Percentiles rank a stretch among this genome's conserved stretches.
Conservation (phyloP, 2,113 vertebrate species). For the Rhea americana region DNA sequence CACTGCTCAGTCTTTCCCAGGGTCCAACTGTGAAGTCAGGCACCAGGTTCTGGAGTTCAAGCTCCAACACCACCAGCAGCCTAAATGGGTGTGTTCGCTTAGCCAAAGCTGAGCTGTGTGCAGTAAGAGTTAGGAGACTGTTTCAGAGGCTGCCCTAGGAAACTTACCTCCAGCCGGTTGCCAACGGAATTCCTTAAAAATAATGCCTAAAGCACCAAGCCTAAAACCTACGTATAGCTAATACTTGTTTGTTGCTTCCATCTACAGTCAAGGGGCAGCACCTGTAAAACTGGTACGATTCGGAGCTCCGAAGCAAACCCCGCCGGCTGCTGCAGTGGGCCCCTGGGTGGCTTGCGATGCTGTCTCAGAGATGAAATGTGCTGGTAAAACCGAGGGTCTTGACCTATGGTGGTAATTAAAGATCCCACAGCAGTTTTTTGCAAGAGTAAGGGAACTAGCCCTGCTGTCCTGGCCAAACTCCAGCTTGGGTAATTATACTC, state of each 20-base stretch:
- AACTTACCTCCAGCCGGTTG: not conserved
- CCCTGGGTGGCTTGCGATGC: not conserved
- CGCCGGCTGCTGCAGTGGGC: fast-evolving
- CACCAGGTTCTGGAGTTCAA: too few relatives aligned
- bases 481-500: not conserved
- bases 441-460: not conserved
- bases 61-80: not conserved
- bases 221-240: fast-evolving
- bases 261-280: not conserved
- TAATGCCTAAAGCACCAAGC: not conserved
- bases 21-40: not conserved
- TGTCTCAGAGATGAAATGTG: not conserved
- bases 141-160: not conserved
- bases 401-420: conserved; percentile 11
- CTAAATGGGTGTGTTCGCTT: too few relatives aligned
- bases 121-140: too few relatives aligned
- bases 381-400: not conserved
- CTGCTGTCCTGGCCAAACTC: not conserved
- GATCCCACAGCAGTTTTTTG: not conserved
- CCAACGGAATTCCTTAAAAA: not conserved
- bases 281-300: not conserved
- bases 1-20: not conserved
- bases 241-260: fast-evolving
- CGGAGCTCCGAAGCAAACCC: fast-evolving
- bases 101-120: too few relatives aligned